Evolutionary conservation across 2,113 vertebrate genomes (phyloP), one percentile per base, ranked within the genome.

Genomic region (Microcebus jonahi): DNA sequence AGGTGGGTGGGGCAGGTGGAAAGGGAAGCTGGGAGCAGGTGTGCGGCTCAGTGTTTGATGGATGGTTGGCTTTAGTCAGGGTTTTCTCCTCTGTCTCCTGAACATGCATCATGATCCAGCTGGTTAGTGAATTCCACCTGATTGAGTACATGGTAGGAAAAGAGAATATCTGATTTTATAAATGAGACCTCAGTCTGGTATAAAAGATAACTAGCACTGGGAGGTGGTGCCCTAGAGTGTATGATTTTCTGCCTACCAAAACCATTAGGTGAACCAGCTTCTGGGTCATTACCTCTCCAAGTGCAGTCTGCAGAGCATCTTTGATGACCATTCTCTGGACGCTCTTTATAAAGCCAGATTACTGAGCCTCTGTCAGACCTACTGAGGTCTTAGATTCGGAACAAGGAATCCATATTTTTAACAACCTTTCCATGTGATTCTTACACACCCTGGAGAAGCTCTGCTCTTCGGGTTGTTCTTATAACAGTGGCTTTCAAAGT

Each of bases 181-280:
- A 73, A 48, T 53, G 11, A 90, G 23, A 76, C 13, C n/a, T 92
- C 11, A 14, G 25, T n/a, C 36, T 18, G 31, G 15, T 34, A 8
- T 77, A 18, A 70, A 88, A 31, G 55, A 73, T 0, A 53, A 18
- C 71, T 59, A 63, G 9, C 55, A 2, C 0, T 61, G 6, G 67
- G 55, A 95, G 3, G 2, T 57, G 39, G 23, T 45, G 21, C 0
- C 13, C 18, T 7, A 18, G 4, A 31, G 6, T 45, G 20, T 8
- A 31, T 90, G 21, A 63, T 59, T 95, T 86, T 70, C 48, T 55
- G 15, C 25, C 13, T 48, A 50, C 83, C 42, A 68, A 86, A 75
- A 93, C 17, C 20, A 8, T 55, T 31, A 70, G 31, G 12, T 79
- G 31, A 77, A 21, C 17, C 14, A 63, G 13, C 3, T n/a, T 83